A percentile compares a stretch with the other conserved stretches of the same genome.
Conservation (phyloP, 2,888 invertebrate species). For the Melanargia galathea region DNA sequence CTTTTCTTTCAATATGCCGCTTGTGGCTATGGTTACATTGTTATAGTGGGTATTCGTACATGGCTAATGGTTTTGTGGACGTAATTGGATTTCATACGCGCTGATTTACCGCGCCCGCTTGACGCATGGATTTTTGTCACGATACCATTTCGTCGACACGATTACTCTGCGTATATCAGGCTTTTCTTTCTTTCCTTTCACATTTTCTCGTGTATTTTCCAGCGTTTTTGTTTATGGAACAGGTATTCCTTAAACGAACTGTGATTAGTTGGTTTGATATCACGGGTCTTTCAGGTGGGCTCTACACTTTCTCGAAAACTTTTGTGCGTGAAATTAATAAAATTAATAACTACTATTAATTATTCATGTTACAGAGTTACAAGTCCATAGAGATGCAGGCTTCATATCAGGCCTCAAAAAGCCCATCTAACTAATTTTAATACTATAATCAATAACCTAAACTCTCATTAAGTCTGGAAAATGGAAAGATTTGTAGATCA, state of each 20-base stretch:
- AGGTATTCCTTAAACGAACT: not conserved
- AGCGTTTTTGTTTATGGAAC: slow-evolving; percentile 20
- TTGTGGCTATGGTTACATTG: slow-evolving; percentile 9
- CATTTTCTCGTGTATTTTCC: slow-evolving; percentile 23
- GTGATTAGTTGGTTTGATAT: slow-evolving; percentile 9
- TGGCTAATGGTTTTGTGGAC: slow-evolving; percentile 69
- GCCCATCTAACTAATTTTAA: too few relatives aligned
- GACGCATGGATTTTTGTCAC: slow-evolving; percentile 80
- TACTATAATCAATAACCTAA: too few relatives aligned
- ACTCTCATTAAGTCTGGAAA: too few relatives aligned
- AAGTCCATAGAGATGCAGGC: not conserved
- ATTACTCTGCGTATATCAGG: slow-evolving; percentile 54
- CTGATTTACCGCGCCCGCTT: slow-evolving; percentile 68
- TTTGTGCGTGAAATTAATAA: not conserved
- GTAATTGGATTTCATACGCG: slow-evolving; percentile 78
- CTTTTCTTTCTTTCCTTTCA: slow-evolving; percentile 46
- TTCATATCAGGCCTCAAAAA: too few relatives aligned
- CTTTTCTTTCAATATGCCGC: not conserved
- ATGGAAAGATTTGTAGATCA: too few relatives aligned
- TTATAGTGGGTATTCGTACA: slow-evolving; percentile 41
- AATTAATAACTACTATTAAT: too few relatives aligned
- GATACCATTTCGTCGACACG: slow-evolving; percentile 72
- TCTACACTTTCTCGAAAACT: not conserved
- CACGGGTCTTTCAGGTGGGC: not conserved
- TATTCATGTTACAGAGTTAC: not conserved